A percentile compares a stretch with the other conserved stretches of the same genome.
Evolutionary conservation across 35 echinoderm and acorn worm species (phyloP).

Genomic region (Lytechinus variegatus): DNA sequence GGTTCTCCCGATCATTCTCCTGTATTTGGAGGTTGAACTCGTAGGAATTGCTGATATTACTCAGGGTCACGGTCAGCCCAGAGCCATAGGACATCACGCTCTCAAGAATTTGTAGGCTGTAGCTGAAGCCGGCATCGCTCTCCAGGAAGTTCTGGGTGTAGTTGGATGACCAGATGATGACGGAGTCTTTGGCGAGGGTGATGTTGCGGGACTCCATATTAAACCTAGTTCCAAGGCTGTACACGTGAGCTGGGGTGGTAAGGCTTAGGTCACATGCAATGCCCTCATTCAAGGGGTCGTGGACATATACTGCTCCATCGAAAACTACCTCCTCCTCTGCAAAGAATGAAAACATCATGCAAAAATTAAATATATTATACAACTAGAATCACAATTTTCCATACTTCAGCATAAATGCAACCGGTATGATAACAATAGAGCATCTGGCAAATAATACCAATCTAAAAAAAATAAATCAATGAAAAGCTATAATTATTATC

Average conservation of each 20-base stretch:
- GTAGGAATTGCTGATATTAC: neutral
- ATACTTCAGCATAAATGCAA: too few species aligned
- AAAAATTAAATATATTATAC: neutral
- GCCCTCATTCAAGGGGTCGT: neutral
- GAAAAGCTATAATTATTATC: too few species aligned
- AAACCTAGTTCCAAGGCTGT: neutral
- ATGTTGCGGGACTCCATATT: neutral
- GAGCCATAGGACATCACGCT: constrained; percentile 1
- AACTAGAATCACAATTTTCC: neutral
- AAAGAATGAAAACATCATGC: neutral
- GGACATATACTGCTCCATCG: neutral
- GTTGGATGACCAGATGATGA: neutral
- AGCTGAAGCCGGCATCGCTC: neutral
- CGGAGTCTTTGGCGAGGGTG: neutral
- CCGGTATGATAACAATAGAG: too few species aligned
- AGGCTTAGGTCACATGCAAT: neutral
- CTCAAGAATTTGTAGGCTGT: neutral
- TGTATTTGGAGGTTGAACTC: neutral
- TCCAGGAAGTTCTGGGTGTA: neutral
- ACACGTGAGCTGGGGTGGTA: neutral
- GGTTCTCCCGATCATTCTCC: neutral
- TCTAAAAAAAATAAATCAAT: too few species aligned
- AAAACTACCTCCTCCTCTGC: neutral
- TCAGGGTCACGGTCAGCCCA: neutral
- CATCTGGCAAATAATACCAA: too few species aligned